Conservation (phyloP, 2,888 invertebrate genomes). For the Lycophotia porphyrea region DNA sequence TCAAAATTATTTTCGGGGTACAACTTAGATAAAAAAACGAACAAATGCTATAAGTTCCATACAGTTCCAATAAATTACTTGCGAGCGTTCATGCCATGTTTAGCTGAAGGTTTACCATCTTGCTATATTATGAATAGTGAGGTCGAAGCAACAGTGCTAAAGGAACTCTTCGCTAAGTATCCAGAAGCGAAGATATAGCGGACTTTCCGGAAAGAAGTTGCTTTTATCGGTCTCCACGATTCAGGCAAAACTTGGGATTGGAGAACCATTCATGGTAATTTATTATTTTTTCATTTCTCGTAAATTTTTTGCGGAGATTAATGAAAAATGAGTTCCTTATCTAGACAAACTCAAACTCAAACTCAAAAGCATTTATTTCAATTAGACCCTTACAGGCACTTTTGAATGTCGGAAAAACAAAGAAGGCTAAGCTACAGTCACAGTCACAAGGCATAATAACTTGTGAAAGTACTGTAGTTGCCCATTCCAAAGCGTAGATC, state of each 20-base stretch:
- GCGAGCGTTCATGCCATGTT: conserved; percentile 75
- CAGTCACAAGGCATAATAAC: too few species aligned
- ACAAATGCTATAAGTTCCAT: conserved; percentile 80
- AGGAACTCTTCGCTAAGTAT: conserved; percentile 55
- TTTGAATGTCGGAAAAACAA: too few species aligned
- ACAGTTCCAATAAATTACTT: conserved; percentile 70
- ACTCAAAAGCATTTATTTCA: too few species aligned
- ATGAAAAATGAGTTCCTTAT: not conserved
- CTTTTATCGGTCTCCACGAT: conserved; percentile 34
- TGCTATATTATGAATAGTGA: conserved; percentile 77
- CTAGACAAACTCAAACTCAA: too few species aligned
- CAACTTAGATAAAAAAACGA: conserved; percentile 33
- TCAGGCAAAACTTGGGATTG: conserved; percentile 19
- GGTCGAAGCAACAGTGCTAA: conserved; percentile 66
- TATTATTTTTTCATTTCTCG: not conserved
- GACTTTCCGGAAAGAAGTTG: conserved; percentile 4
- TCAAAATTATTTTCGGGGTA: conserved; percentile 19
- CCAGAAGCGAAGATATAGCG: not conserved
- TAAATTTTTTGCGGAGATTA: not conserved
- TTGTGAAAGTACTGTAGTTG: too few species aligned
- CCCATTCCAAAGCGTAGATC: too few species aligned
- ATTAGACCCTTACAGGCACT: too few species aligned
- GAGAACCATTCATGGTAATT: conserved; percentile 27
- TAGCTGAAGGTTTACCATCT: conserved; percentile 77
- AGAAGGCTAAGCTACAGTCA: too few species aligned